These are phyloP conservation scores for Gastrophryne carolinensis DNA, from an alignment of 2,797 vertebrate species.

Conservation along the genomic window DNA sequence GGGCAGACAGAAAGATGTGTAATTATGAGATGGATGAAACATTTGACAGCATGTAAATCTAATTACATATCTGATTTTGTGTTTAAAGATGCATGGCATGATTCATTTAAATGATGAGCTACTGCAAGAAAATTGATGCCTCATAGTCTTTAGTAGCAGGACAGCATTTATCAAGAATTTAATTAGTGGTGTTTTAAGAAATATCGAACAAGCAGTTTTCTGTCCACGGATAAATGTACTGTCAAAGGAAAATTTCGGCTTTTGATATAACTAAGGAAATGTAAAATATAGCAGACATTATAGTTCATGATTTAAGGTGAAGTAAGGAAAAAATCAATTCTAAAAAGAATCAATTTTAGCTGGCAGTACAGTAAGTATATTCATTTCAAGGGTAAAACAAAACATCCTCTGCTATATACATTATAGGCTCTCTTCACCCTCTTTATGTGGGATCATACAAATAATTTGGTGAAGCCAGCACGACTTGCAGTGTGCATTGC, in stretches of 20 bases:
- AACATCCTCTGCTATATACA: no score
- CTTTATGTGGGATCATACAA: no score
- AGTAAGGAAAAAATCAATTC: neutral
- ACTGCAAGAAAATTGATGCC: neutral
- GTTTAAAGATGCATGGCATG: slow-evolving; percentile 18
- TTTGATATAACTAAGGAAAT: neutral
- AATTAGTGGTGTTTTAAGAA: slow-evolving; percentile 1
- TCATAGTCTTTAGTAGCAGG: neutral
- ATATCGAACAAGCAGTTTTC: neutral
- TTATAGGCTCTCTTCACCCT: no score
- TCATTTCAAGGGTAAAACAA: no score
- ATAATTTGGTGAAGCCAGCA: no score
- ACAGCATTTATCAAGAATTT: slow-evolving; percentile 2
- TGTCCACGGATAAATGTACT: neutral
- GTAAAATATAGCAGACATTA: neutral
- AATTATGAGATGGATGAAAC: neutral
- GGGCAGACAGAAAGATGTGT: neutral
- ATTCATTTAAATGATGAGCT: slow-evolving; percentile 11
- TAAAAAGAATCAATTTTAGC: no score
- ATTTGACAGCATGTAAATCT: slow-evolving; percentile 13
- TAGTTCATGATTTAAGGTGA: neutral
- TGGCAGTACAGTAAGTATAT: no score
- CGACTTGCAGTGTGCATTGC: no score
- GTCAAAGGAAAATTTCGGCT: neutral
- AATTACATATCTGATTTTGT: slow-evolving; percentile 38